phyloP scores from a whole-genome alignment of 2,888 invertebrate species.

The Drosophila paracracens region DNA sequence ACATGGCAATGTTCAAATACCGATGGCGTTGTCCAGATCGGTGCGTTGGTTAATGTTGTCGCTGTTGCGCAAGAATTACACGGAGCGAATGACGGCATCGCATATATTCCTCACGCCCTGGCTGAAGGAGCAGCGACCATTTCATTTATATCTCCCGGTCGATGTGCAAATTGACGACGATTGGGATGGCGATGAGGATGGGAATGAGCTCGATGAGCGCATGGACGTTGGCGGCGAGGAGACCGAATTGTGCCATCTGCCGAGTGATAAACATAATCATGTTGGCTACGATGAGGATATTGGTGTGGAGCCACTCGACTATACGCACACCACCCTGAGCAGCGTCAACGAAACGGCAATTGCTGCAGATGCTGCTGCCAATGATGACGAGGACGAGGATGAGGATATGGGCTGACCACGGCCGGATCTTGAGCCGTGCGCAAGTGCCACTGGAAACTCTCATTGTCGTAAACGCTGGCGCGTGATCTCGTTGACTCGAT shows the following conservation, averaged over 20 bases:
- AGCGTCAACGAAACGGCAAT: conserved; percentile 6
- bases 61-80: conserved; percentile 79
- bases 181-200: conserved; percentile 62
- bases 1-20: conserved; percentile 83
- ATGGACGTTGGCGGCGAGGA: conserved; percentile 37
- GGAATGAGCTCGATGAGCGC: conserved; percentile 40
- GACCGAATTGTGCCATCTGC: conserved; percentile 39
- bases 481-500: conserved; percentile 39
- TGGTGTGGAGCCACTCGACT: conserved; percentile 72
- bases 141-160: conserved; percentile 80
- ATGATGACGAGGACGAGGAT: conserved; percentile 32
- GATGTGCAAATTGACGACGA: conserved; percentile 78
- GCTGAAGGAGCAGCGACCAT: conserved; percentile 80
- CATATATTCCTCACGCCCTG: conserved; percentile 81
- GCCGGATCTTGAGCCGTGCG: conserved; percentile 8
- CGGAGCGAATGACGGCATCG: conserved; percentile 79
- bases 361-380: not conserved
- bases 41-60: conserved; percentile 80
- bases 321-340: conserved; percentile 66
- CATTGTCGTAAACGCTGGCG: conserved; percentile 62
- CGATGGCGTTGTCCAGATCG: conserved; percentile 74
- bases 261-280: conserved; percentile 45
- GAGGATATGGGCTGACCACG: conserved; percentile 73
- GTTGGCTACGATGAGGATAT: conserved; percentile 64
- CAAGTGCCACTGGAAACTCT: conserved; percentile 47